Conservation (phyloP, 2,888 invertebrate species). For the Halocaridina rubra region DNA sequence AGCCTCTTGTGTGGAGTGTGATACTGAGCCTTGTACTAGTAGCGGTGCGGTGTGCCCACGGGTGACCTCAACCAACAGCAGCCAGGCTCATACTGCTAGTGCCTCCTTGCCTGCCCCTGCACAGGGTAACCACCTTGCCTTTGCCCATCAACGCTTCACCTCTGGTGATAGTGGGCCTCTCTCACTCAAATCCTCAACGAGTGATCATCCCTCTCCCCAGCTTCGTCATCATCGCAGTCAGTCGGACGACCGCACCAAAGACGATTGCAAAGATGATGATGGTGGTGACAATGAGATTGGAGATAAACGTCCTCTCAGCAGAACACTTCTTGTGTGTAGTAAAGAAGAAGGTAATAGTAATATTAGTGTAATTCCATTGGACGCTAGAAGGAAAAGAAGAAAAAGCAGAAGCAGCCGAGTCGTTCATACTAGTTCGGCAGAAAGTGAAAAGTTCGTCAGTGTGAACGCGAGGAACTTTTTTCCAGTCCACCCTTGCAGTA, state of each 20-base stretch:
- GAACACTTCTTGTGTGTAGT: too few relatives aligned
- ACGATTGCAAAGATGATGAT: too few relatives aligned
- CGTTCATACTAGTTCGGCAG: constrained; percentile 5
- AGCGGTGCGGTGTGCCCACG: constrained; percentile 43
- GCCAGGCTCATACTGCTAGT: constrained; percentile 49
- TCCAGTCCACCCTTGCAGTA: constrained; percentile 42
- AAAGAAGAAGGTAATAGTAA: too few relatives aligned
- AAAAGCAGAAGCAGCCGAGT: neutral
- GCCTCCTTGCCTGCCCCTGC: constrained; percentile 50
- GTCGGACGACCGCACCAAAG: too few relatives aligned
- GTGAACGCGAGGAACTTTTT: constrained; percentile 42
- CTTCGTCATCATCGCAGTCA: too few relatives aligned
- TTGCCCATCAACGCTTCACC: constrained; percentile 41
- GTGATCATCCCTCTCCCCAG: too few relatives aligned
- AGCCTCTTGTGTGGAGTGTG: constrained; percentile 44
- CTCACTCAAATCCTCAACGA: constrained; percentile 50
- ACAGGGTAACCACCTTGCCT: constrained; percentile 59
- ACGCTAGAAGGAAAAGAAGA: neutral
- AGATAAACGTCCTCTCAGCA: too few relatives aligned
- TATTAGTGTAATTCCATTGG: neutral
- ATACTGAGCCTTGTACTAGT: constrained; percentile 37
- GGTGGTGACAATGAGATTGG: too few relatives aligned
- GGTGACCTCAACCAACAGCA: constrained; percentile 26
- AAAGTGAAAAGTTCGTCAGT: constrained; percentile 26
- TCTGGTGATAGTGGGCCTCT: constrained; percentile 48